Conservation (phyloP, 2,797 vertebrate genomes). For the Dendrocincla fuliginosa region DNA sequence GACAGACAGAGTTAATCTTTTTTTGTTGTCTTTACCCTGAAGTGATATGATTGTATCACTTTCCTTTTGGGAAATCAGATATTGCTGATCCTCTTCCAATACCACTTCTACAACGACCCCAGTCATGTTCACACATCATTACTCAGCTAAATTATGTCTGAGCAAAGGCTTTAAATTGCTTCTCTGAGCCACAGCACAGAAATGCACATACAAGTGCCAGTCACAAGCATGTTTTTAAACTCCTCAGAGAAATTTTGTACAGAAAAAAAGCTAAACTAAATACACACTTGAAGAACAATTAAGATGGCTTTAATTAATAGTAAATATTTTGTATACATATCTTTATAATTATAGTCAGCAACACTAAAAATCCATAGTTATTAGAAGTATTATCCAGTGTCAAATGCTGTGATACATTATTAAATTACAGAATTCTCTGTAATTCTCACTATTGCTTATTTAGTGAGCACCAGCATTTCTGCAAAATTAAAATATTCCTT, state of each 20-base stretch:
- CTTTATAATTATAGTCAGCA: background rate
- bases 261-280: background rate
- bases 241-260: background rate
- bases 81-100: background rate
- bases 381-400: background rate
- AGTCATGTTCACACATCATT: background rate
- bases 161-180: background rate
- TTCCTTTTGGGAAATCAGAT: conserved; percentile 11
- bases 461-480: background rate
- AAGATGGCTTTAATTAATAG: background rate
- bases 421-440: background rate
- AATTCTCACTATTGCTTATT: background rate
- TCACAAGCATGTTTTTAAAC: background rate
- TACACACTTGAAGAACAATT: background rate
- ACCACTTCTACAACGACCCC: background rate
- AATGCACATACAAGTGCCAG: background rate
- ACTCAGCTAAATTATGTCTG: background rate
- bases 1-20: background rate
- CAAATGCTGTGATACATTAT: background rate
- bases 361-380: background rate
- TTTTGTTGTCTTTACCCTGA: background rate
- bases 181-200: background rate
- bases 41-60: background rate
- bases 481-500: background rate
- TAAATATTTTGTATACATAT: background rate